Conservation (phyloP, 1,140 invertebrate species). For the Aporrectodea caliginosa region DNA sequence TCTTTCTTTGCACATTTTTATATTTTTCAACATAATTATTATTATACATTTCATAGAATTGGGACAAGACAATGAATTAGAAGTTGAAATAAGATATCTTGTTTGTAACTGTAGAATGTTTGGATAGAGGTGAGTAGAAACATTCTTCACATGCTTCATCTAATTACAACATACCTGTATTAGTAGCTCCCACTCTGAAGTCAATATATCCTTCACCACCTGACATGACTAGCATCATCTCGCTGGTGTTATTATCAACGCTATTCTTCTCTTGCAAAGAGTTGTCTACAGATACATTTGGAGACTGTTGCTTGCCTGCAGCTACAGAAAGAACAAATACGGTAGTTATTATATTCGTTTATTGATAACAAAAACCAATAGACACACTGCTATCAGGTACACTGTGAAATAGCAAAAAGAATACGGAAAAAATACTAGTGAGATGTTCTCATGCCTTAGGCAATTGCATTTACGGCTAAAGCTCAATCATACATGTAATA, state of each 20-base stretch:
- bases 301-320: neutral
- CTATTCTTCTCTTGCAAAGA: neutral
- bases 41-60: neutral
- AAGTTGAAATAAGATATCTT: neutral
- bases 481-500: too few relatives aligned
- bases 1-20: neutral
- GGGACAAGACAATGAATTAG: neutral
- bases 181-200: constrained; percentile 82
- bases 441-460: too few relatives aligned
- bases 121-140: neutral
- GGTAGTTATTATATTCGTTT: too few relatives aligned
- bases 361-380: too few relatives aligned
- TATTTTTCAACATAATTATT: neutral
- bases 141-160: constrained; percentile 51
- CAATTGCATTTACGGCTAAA: too few relatives aligned
- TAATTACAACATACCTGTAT: neutral
- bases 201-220: constrained; percentile 99
- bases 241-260: constrained; percentile 26
- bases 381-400: neutral
- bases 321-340: too few relatives aligned
- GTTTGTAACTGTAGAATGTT: neutral
- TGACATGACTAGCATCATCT: constrained; percentile 57
- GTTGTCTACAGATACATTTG: neutral
- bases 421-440: too few relatives aligned
- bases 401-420: neutral